Evolutionary conservation across 23 tunicate genomes (phyloP), one percentile per base, ranked within the genome.

Genomic region (Styela plicata): DNA sequence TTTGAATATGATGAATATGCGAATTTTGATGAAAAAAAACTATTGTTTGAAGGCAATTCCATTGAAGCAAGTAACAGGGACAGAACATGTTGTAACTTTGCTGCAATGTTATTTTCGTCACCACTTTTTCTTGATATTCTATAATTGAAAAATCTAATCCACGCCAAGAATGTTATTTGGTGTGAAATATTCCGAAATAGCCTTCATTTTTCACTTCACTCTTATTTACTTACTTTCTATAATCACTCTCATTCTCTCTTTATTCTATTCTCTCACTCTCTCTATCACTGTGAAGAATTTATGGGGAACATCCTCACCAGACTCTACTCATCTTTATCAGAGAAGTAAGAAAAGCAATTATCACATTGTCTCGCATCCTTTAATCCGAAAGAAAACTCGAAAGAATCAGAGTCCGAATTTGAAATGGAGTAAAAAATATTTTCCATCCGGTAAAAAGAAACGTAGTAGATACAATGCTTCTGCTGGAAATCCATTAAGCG

Each of bases 281-380:
- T 73, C 22, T 73, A 18, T 73, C 78, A n/a, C 52, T 31, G 16
- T 18, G 10, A 22, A 25, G 71, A 29, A 25, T 24, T 18, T 67
- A 16, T 67, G 71, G 31, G 71, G 71, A 29, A 67, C 30, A 18
- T 29, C 71, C 18, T 67, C 71, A 67, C 71, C 30, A 19, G 71
- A 67, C 31, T 25, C 31, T 18, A 16, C 57, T 5, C 57, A 24
- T 10, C 29, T 27, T 5, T 27, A 24, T 24, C 17, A 52, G 24
- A 29, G 20, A 24, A 73, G 52, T 31, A 73, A 33, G 28, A 73
- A 73, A 22, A 73, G 78, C 37, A 73, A 73, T 73, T 73, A 73
- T 73, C 78, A 73, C 78, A 73, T 73, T 73, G 26, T 73, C 10
- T 73, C 78, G 24, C 78, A 73, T 73, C 78, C 78, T 33, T 73